Conservation (phyloP, 2,888 invertebrate genomes). For the Andricus quercusramuli region DNA sequence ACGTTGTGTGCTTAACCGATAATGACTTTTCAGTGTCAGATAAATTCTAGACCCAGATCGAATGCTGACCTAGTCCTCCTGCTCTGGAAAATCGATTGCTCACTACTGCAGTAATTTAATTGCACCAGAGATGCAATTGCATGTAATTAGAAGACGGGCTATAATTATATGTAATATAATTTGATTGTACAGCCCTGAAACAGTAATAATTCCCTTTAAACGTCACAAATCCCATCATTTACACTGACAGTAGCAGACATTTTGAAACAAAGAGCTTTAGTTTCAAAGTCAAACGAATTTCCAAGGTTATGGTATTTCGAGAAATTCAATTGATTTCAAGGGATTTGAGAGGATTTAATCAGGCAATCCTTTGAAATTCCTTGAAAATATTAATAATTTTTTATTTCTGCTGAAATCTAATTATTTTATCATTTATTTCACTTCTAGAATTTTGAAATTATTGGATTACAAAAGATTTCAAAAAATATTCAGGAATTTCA, state of each 20-base stretch:
- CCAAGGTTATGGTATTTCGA: no score
- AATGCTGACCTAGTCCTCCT: constrained; percentile 70
- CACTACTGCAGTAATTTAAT: constrained; percentile 3
- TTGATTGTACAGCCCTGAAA: not conserved
- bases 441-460: no score
- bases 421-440: no score
- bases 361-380: no score
- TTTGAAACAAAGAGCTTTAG: not conserved
- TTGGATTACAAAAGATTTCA: no score
- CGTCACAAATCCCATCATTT: not conserved
- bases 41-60: constrained; percentile 64
- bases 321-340: no score
- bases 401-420: no score
- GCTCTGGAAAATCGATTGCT: constrained; percentile 63
- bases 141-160: not conserved
- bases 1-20: constrained; percentile 49
- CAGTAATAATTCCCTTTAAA: not conserved
- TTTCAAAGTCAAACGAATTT: not conserved
- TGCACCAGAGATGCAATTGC: constrained; percentile 16
- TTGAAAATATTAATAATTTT: no score
- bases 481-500: no score
- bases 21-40: constrained; percentile 64
- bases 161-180: not conserved
- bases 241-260: not conserved
- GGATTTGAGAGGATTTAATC: no score